Evolutionary conservation across 1,140 invertebrate species (phyloP).

Genomic region (Drosophila virilis): DNA sequence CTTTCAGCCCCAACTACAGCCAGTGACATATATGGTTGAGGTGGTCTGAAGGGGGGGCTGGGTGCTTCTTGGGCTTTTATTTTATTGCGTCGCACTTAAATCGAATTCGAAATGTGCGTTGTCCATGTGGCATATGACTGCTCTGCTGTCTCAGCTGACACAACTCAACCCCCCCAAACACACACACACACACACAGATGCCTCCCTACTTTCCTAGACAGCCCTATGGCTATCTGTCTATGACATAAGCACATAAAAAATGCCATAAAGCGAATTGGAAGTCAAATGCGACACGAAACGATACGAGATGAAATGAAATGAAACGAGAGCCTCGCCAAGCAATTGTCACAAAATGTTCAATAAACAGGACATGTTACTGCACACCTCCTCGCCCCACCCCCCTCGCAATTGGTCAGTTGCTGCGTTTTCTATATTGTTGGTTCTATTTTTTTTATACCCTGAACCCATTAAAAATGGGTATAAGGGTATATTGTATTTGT

Average conservation of each 20-base stretch:
- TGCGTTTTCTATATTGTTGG: slow-evolving; percentile 3
- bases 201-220: neutral
- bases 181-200: neutral
- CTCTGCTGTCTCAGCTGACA: slow-evolving; percentile 22
- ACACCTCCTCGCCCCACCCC: neutral
- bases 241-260: slow-evolving; percentile 76
- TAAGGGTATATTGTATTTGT: too few species aligned
- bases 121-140: slow-evolving; percentile 13
- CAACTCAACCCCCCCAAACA: slow-evolving; percentile 4
- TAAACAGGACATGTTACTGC: slow-evolving; percentile 51
- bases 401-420: slow-evolving; percentile 7
- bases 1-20: neutral
- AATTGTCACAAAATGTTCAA: slow-evolving; percentile 73
- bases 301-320: slow-evolving; percentile 15
- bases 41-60: neutral
- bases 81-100: slow-evolving; percentile 77
- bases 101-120: slow-evolving; percentile 68
- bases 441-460: slow-evolving; percentile 23
- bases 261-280: slow-evolving; percentile 80
- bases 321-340: slow-evolving; percentile 28
- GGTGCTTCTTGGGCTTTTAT: slow-evolving; percentile 57
- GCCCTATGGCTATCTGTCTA: slow-evolving; percentile 58
- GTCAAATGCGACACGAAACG: slow-evolving; percentile 66
- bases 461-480: too few species aligned
- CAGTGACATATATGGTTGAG: slow-evolving; percentile 33